phyloP scores from a whole-genome alignment of 2,797 vertebrate genomes.

The Oryzias sinensis region DNA sequence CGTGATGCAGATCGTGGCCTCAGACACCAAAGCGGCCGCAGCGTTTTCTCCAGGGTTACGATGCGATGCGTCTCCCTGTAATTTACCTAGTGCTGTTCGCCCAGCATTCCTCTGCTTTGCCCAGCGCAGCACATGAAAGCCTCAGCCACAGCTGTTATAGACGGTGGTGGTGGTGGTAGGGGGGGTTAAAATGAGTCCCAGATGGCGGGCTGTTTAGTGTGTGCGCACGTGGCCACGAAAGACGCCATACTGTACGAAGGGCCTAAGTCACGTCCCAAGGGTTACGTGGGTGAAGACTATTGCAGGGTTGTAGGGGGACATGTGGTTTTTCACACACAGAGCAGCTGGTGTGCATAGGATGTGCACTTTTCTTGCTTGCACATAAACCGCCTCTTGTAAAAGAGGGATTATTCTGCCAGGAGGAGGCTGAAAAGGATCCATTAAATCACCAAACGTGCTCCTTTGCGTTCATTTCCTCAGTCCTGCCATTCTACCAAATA shows the following conservation, averaged over 20 bases:
- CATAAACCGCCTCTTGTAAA: conserved; percentile 13
- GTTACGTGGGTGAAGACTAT: conserved; percentile 51
- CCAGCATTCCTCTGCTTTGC: conserved; percentile 67
- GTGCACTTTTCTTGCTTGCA: conserved; percentile 14
- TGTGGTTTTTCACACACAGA: conserved; percentile 30
- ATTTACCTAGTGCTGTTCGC: conserved; percentile 68
- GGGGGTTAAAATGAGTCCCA: conserved; percentile 68
- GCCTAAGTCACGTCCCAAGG: conserved; percentile 65
- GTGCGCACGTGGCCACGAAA: conserved; percentile 65
- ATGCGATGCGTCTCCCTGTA: conserved; percentile 62
- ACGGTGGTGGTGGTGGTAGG: conserved; percentile 31
- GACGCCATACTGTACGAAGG: conserved; percentile 69
- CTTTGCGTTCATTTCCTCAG: background rate
- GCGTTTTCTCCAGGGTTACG: conserved; percentile 64
- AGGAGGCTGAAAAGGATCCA: conserved; percentile 10
- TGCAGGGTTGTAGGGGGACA: conserved; percentile 25
- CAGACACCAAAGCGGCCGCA: conserved; percentile 53
- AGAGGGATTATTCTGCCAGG: conserved; percentile 10
- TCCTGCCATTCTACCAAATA: background rate
- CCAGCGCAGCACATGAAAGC: conserved; percentile 74
- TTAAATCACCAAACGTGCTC: background rate
- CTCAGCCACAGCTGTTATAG: conserved; percentile 72
- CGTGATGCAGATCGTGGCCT: conserved; percentile 32
- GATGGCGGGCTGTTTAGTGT: conserved; percentile 68
- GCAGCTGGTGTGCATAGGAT: conserved; percentile 36